phyloP scores from a whole-genome alignment of 2,797 vertebrate genomes.

The Rhynchonycteris naso region DNA sequence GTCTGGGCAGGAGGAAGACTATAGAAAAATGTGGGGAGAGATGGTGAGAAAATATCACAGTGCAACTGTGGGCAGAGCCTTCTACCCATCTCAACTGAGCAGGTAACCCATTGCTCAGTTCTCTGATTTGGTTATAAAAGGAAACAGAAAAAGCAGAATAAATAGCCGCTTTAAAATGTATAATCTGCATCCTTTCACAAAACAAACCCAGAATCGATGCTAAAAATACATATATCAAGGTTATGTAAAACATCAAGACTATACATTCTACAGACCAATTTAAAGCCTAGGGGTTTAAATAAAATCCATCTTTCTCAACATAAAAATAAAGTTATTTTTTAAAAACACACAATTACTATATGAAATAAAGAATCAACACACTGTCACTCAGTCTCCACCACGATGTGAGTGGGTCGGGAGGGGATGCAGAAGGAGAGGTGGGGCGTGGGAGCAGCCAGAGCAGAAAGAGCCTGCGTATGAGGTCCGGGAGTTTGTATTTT shows the following conservation, averaged over 20 bases:
- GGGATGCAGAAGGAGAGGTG: accelerated
- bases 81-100: not conserved
- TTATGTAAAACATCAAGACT: constrained; percentile 63
- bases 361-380: constrained; percentile 61
- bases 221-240: constrained; percentile 49
- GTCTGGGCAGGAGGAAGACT: not conserved
- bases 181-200: constrained; percentile 68
- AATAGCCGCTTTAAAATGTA: constrained; percentile 67
- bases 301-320: constrained; percentile 58
- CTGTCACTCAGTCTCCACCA: not conserved
- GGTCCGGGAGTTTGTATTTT: not conserved
- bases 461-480: accelerated
- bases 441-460: not conserved
- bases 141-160: constrained; percentile 58
- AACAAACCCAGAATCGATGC: constrained; percentile 65
- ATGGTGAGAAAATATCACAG: not conserved
- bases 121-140: constrained; percentile 63
- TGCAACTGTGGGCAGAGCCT: not conserved
- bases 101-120: constrained; percentile 50
- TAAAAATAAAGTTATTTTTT: constrained; percentile 59
- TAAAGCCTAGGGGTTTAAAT: constrained; percentile 66
- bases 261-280: constrained; percentile 48
- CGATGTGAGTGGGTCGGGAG: not conserved
- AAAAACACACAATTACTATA: constrained; percentile 48
- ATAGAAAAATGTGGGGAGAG: not conserved